Percentiles rank a stretch among this genome's conserved stretches.
These are phyloP conservation scores for Leptothorax acervorum DNA, from an alignment of 2,888 invertebrate genomes.

Conservation along the genomic window DNA sequence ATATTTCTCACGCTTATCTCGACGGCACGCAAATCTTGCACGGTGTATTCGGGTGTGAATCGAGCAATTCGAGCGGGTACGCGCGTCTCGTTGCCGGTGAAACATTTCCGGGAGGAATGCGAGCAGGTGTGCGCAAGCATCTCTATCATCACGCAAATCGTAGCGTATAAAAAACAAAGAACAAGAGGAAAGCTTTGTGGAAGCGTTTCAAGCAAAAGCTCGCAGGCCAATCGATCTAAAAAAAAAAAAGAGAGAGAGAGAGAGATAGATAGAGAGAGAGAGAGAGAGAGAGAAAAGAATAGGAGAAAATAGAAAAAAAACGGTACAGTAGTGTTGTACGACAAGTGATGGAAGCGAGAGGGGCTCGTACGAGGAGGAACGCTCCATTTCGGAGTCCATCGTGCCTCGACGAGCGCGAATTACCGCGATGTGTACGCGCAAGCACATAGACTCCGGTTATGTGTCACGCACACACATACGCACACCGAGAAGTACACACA, in stretches of 20 bases:
- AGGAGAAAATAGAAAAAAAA: not conserved
- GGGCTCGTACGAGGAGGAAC: slow-evolving; percentile 66
- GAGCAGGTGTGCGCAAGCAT: slow-evolving; percentile 55
- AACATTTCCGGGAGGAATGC: slow-evolving; percentile 40
- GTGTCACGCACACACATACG: slow-evolving; percentile 12
- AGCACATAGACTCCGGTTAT: slow-evolving; percentile 42
- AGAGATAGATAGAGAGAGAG: slow-evolving; percentile 20
- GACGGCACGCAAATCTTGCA: not conserved
- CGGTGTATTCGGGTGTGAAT: slow-evolving; percentile 25
- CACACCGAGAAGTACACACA: slow-evolving; percentile 40
- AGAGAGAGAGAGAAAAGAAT: not conserved
- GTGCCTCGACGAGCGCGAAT: slow-evolving; percentile 67
- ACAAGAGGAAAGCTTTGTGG: slow-evolving; percentile 59
- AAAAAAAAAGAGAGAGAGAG: slow-evolving; percentile 36
- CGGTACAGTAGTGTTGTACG: slow-evolving; percentile 52
- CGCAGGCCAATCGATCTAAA: slow-evolving; percentile 66
- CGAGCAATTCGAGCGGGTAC: slow-evolving; percentile 11
- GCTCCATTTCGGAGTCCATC: slow-evolving; percentile 56
- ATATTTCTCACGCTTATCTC: slow-evolving; percentile 8
- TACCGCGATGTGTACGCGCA: slow-evolving; percentile 64
- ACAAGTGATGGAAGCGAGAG: slow-evolving; percentile 69
- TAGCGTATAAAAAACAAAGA: slow-evolving; percentile 46
- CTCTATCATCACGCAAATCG: slow-evolving; percentile 56
- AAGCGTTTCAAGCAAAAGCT: slow-evolving; percentile 71
- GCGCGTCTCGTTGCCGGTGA: slow-evolving; percentile 27